Evolutionary conservation across 2,888 invertebrate genomes (phyloP), one percentile per base, ranked within the genome.

Genomic region (Eretmocerus hayati): DNA sequence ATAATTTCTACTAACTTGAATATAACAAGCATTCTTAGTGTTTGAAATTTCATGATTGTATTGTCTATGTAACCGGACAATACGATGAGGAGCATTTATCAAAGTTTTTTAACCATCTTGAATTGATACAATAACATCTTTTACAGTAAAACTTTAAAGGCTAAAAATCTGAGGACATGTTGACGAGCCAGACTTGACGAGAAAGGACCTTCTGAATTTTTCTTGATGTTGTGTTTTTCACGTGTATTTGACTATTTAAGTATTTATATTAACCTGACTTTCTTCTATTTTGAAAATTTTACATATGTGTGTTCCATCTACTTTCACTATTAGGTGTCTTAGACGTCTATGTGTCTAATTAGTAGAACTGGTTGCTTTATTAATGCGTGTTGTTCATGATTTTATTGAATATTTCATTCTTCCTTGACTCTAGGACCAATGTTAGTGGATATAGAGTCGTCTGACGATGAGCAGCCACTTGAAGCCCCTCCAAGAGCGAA

Each of bases 401-500:
- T n/a, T 37, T 30, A 16, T 5, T 40, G 38, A 45, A 42, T 43
- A 11, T 20, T 31, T 41, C 33, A 37, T 32, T 48, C 43, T 47
- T 45, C 19, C n/a, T 37, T 53, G 47, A 55, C 62, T 64, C 52
- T 56, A 70, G 71, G 70, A 61, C 66, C 71, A 62, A 67, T 70
- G 60, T 74, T 77, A 59, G 81, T 81, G 64, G 87, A 87, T 60
- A 81, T 82, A 62, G 81, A 81, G 62, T 81, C 81, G 49, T 87
- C 87, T 42, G 89, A 89, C 64, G 89, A 89, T 67, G 88, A 89
- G 72, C 87, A 87, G 47, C 74, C 88, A 50, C 85, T 85, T 56
- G 83, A 84, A 62, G 75, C 80, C 42, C 77, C 78, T 15, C 83
- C 59, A 79, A 87, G 74, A 80, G 84, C 71, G 75, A 85, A 58